Conservation (phyloP, 2,888 invertebrate species). For the Philereme transversata region DNA sequence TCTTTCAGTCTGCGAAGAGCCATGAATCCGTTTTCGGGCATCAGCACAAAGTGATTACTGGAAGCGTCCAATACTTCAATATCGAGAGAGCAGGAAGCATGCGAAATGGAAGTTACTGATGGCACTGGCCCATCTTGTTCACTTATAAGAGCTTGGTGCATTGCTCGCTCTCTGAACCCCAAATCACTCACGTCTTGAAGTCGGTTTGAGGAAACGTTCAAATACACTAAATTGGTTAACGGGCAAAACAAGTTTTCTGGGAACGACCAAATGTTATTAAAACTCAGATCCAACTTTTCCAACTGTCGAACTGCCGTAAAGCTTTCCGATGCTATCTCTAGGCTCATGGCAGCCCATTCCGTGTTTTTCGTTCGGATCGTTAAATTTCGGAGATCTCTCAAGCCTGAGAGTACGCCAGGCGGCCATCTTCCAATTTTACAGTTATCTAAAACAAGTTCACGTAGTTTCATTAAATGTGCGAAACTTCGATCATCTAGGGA, state of each 20-base stretch:
- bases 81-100: constrained; percentile 88
- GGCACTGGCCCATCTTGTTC: constrained; percentile 80
- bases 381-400: constrained; percentile 92
- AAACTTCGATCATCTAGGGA: constrained; percentile 91
- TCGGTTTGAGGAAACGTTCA: constrained; percentile 94
- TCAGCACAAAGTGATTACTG: constrained; percentile 91
- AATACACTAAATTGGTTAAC: constrained; percentile 89
- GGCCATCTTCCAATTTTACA: constrained; percentile 95
- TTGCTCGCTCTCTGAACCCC: constrained; percentile 90
- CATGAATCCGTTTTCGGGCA: constrained; percentile 93
- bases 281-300: constrained; percentile 92
- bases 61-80: constrained; percentile 93
- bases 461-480: constrained; percentile 90
- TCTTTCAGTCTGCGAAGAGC: constrained; percentile 90
- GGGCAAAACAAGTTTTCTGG: constrained; percentile 94
- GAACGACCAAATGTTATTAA: constrained; percentile 95
- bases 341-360: constrained; percentile 92
- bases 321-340: constrained; percentile 91
- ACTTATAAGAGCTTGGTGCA: constrained; percentile 87
- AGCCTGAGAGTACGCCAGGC: constrained; percentile 90
- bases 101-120: constrained; percentile 68
- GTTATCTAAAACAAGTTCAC: constrained; percentile 92
- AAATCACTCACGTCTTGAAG: constrained; percentile 94
- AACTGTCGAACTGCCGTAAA: constrained; percentile 90
- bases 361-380: constrained; percentile 93